Percentiles rank a stretch among this genome's conserved stretches.
Conservation (phyloP, 2,113 vertebrate genomes). For the Paradisaea rubra region DNA sequence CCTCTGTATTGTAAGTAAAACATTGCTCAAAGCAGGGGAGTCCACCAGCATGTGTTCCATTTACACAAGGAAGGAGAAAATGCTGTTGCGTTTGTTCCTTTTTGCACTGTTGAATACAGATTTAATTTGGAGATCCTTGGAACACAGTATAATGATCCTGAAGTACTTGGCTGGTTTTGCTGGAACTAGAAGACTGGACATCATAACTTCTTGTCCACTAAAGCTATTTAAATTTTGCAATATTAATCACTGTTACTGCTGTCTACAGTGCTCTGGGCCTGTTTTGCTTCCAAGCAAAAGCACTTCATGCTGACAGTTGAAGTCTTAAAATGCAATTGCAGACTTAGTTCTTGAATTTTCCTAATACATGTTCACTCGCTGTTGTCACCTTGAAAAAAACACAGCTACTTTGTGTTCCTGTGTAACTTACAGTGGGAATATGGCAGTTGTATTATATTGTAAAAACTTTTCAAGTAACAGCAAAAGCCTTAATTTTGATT, state of each 20-base stretch:
- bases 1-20: constrained; percentile 69
- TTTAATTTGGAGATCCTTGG: constrained; percentile 4
- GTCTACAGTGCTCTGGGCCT: not conserved
- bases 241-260: not conserved
- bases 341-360: not conserved
- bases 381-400: not conserved
- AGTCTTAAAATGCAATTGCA: not conserved
- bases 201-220: not conserved
- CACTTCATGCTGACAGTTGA: not conserved
- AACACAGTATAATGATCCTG: constrained; percentile 14
- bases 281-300: not conserved
- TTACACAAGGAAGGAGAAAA: constrained; percentile 40
- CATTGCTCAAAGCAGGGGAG: constrained; percentile 39
- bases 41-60: constrained; percentile 54
- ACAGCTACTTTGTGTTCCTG: not conserved
- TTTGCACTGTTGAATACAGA: not conserved
- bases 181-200: not conserved
- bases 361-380: not conserved
- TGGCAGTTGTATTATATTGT: not conserved
- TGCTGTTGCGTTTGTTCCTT: constrained; percentile 35
- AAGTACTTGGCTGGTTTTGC: not conserved
- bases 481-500: not conserved
- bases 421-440: not conserved
- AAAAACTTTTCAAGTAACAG: not conserved
- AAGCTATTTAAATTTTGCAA: not conserved